Evolutionary conservation across 2,797 vertebrate genomes (phyloP).

Genomic region (Sarcoramphus papa): DNA sequence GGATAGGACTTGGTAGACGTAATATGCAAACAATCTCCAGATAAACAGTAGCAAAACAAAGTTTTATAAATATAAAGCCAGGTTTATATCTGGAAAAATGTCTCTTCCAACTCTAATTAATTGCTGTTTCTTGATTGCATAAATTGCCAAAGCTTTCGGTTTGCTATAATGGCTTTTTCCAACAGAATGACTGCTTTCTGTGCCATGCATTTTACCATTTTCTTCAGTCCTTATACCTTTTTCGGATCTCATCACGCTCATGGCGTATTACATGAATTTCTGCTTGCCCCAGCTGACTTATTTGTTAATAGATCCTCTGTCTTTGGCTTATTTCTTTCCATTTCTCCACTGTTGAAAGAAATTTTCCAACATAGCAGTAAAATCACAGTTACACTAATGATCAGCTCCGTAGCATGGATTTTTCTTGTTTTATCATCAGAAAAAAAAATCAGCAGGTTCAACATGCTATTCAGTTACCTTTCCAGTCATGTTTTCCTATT

Average conservation of each 20-base stretch:
- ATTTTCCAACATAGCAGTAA: background rate
- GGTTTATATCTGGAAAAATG: background rate
- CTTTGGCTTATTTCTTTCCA: constrained; percentile 42
- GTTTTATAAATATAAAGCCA: background rate
- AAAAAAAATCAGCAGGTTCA: background rate
- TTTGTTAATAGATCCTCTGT: constrained; percentile 45
- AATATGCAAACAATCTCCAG: background rate
- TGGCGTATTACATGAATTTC: constrained; percentile 13
- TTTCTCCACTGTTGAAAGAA: constrained; percentile 31
- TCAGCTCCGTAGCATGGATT: background rate
- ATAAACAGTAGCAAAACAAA: background rate
- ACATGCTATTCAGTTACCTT: background rate
- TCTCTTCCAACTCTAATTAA: constrained; percentile 3
- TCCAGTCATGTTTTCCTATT: background rate
- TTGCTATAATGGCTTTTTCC: constrained; percentile 16
- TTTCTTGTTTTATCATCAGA: background rate
- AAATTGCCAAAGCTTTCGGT: background rate
- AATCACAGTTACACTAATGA: constrained; percentile 34
- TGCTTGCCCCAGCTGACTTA: constrained; percentile 36
- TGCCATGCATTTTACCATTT: constrained; percentile 49
- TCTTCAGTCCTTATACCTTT: constrained; percentile 30
- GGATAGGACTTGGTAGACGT: background rate
- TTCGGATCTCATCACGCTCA: background rate
- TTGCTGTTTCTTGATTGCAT: constrained; percentile 20
- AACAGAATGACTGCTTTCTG: constrained; percentile 4